Base-by-base conservation (phyloP, 2,797 vertebrate genomes). In the Craterocephalus amniculus region DNA sequence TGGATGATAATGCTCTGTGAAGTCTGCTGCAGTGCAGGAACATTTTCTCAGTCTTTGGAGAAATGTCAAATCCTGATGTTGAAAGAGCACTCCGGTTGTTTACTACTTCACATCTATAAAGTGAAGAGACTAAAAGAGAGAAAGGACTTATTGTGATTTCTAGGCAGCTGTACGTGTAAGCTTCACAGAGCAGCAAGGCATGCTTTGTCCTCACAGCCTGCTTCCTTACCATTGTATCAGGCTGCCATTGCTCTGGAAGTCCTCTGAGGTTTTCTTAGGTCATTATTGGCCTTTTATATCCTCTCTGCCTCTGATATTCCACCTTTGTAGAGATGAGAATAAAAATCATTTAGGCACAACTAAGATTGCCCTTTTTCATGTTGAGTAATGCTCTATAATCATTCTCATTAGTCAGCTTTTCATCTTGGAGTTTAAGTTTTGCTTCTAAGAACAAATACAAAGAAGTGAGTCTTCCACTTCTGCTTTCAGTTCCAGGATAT, bases 1-100 rank as follows among this genome's bases (percentile, higher is more conserved):
- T 24, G 29, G 24, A 73, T 67, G 58, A 12, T 67, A 71, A 74
- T 49, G 22, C 31, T 70, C 31, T 70, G 65, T 63, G 55, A 78
- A 69, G 61, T 40, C 59, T 35, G 43, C 58, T 31, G 3, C 26
- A 29, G 35, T 60, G 58, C 48, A 40, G n/a, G 16, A 45, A 38
- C 49, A 27, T 24, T 45, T 34, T 68, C 67, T 67, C 2, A 12
- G 18, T 74, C 60, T 60, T 40, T 57, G n/a, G 7, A 27, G 29
- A 70, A 58, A 52, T 24, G 11, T 38, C 59, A 56, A 32, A 20
- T 24, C n/a, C 26, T 9, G 2, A 48, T 22, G 43, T 32, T 63
- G 40, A 43, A 66, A 59, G 68, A 56, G 57, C 64, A 56, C 73
- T 76, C n/a, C 2, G 36, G 38, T 7, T 63, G 29, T 43, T 58